Evolutionary conservation across 2,797 vertebrate species (phyloP).

Genomic region (Paedocypris micromegethes): DNA sequence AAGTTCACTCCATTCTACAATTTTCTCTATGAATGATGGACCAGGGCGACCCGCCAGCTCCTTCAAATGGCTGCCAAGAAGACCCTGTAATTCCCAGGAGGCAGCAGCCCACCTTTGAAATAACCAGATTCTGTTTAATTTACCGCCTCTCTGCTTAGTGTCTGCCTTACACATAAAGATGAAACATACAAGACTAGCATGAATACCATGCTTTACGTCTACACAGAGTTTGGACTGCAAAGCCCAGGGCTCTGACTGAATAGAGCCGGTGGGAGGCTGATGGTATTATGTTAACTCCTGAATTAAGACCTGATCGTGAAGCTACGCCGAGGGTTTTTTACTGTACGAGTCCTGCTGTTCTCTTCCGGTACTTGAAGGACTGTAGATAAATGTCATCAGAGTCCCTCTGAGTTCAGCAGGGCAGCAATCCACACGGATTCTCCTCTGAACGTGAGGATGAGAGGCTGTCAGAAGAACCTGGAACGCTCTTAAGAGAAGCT

Average conservation of each 20-base stretch:
- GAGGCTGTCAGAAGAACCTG: slow-evolving; percentile 3
- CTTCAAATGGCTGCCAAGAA: too few species aligned
- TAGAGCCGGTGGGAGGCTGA: slow-evolving; percentile 4
- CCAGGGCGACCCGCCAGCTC: too few species aligned
- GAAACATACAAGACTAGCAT: too few species aligned
- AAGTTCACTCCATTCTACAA: too few species aligned
- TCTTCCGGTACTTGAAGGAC: neutral
- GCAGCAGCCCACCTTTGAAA: slow-evolving; percentile 12
- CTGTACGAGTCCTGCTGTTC: slow-evolving; percentile 12
- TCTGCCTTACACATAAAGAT: neutral
- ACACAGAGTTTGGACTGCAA: slow-evolving; percentile 24
- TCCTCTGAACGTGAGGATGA: slow-evolving; percentile 2
- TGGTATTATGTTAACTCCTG: slow-evolving; percentile 23
- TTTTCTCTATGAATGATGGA: too few species aligned
- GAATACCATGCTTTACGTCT: slow-evolving; percentile 10
- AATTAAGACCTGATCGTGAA: slow-evolving; percentile 20
- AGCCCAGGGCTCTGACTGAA: slow-evolving; percentile 4
- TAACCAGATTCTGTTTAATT: slow-evolving; percentile 18
- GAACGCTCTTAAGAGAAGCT: slow-evolving; percentile 1
- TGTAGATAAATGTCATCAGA: slow-evolving; percentile 9
- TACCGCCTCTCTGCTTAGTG: slow-evolving; percentile 16
- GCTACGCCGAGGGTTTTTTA: slow-evolving; percentile 12
- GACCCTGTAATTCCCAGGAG: too few species aligned
- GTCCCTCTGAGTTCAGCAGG: slow-evolving; percentile 17
- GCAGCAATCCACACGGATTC: slow-evolving; percentile 2